phyloP scores from a whole-genome alignment of 1,140 invertebrate species.

The Zophobas atratus region DNA sequence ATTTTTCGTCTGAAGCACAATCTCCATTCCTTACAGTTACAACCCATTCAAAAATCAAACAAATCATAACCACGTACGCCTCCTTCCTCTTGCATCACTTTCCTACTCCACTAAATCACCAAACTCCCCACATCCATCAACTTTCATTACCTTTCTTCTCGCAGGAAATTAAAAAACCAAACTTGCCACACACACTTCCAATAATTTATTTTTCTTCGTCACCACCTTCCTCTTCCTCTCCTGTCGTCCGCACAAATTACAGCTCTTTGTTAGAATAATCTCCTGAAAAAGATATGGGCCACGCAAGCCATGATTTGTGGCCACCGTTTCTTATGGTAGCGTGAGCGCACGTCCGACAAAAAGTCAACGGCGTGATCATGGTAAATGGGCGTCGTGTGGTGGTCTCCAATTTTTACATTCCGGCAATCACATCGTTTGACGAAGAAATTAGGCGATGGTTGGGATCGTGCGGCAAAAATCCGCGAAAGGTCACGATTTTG shows the following conservation, averaged over 20 bases:
- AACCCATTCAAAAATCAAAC: too few relatives aligned
- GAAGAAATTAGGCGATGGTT: not conserved
- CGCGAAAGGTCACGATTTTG: not conserved
- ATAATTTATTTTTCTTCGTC: constrained; percentile 24
- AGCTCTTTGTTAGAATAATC: constrained; percentile 6
- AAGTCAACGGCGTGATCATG: not conserved
- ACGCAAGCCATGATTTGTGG: constrained; percentile 19
- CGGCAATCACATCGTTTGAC: not conserved
- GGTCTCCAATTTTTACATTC: not conserved
- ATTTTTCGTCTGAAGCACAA: too few relatives aligned
- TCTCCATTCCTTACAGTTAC: too few relatives aligned
- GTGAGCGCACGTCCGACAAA: not conserved
- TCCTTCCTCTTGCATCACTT: too few relatives aligned
- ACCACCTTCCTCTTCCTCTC: not conserved
- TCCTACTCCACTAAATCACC: too few relatives aligned
- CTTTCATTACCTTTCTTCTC: not conserved
- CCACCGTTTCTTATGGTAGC: constrained; percentile 23
- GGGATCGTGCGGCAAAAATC: not conserved
- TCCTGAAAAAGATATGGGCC: constrained; percentile 19
- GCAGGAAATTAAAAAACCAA: not conserved
- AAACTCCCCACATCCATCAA: not conserved
- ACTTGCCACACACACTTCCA: not conserved
- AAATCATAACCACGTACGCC: too few relatives aligned
- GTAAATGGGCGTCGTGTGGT: constrained; percentile 17
- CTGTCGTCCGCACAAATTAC: constrained; percentile 10